Evolutionary conservation across 2,888 invertebrate genomes (phyloP).

Genomic region (Torymus aiolomorphi): DNA sequence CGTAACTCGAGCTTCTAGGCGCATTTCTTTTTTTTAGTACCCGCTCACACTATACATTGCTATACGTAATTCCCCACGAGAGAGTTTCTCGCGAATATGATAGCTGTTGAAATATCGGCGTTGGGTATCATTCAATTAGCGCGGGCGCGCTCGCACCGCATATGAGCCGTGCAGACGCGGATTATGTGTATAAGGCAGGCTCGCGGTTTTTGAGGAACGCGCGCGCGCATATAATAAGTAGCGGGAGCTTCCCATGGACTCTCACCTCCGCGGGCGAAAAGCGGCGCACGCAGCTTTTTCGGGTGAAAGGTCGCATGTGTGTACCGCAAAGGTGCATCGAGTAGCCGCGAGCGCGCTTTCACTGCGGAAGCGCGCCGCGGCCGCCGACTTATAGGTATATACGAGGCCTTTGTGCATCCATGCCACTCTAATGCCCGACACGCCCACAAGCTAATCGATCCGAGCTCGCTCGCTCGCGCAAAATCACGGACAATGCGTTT

Average conservation of each 20-base stretch:
- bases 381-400: too few relatives aligned
- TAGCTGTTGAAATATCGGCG: not conserved
- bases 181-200: too few relatives aligned
- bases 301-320: constrained; percentile 68
- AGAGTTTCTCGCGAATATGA: not conserved
- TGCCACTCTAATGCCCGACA: not conserved
- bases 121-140: too few relatives aligned
- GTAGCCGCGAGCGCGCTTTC: constrained; percentile 67
- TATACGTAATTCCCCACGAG: too few relatives aligned
- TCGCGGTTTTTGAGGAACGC: too few relatives aligned
- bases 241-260: constrained; percentile 75
- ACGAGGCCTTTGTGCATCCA: not conserved
- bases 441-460: constrained; percentile 45
- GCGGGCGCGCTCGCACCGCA: too few relatives aligned
- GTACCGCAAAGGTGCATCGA: constrained; percentile 51
- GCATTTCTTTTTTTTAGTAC: too few relatives aligned
- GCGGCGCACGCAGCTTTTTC: constrained; percentile 54
- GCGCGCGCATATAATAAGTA: constrained; percentile 56
- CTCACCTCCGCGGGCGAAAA: constrained; percentile 74
- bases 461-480: not conserved
- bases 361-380: constrained; percentile 58
- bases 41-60: too few relatives aligned
- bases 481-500: constrained; percentile 38
- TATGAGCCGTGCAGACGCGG: too few relatives aligned
- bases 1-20: constrained; percentile 36